phyloP scores from a whole-genome alignment of 1,140 invertebrate genomes.

The Drosophila repletoides region DNA sequence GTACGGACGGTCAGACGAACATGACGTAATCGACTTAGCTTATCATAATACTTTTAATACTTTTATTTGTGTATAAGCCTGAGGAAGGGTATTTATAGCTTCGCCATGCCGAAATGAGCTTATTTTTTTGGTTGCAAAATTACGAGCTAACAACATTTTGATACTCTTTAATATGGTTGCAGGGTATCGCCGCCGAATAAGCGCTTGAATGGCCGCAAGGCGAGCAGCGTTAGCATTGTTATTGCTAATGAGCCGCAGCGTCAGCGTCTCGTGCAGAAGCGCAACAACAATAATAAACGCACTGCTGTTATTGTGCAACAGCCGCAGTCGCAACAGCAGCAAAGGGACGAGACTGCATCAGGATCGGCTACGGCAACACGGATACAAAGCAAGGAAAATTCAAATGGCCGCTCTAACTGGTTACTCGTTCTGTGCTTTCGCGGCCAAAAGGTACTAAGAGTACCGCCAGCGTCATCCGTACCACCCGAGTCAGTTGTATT shows the following conservation, averaged over 20 bases:
- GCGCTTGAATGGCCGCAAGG: constrained; percentile 47
- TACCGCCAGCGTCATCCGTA: constrained; percentile 80
- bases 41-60: too few relatives aligned
- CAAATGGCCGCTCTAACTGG: constrained; percentile 51
- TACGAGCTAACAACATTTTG: too few relatives aligned
- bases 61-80: too few relatives aligned
- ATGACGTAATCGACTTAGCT: too few relatives aligned
- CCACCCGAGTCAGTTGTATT: constrained; percentile 83
- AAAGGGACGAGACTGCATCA: background rate
- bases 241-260: constrained; percentile 57
- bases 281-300: constrained; percentile 43
- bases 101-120: too few relatives aligned
- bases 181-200: constrained; percentile 56
- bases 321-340: constrained; percentile 5
- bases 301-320: background rate
- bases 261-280: constrained; percentile 36
- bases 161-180: background rate
- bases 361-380: constrained; percentile 19
- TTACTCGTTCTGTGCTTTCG: constrained; percentile 75
- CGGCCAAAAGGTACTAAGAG: constrained; percentile 82
- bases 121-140: too few relatives aligned
- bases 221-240: constrained; percentile 60
- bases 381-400: constrained; percentile 48
- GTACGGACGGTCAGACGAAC: too few relatives aligned
- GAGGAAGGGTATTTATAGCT: too few relatives aligned